Conservation (phyloP, 2,113 vertebrate genomes). For the Strix aluco region DNA sequence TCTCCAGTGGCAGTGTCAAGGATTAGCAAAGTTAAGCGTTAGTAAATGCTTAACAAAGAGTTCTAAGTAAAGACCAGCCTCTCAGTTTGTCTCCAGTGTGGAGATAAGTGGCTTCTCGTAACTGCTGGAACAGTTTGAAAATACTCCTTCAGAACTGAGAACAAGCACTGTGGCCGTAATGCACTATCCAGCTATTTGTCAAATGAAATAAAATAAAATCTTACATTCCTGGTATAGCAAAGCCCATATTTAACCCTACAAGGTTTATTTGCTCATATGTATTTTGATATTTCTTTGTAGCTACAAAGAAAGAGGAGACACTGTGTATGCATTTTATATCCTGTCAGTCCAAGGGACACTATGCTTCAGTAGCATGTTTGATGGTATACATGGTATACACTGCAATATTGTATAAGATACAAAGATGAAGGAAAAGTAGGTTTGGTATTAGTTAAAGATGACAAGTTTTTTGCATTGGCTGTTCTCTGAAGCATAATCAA, state of each 20-base stretch:
- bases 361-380: background rate
- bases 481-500: background rate
- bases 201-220: background rate
- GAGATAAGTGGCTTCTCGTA: constrained; percentile 29
- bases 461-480: background rate
- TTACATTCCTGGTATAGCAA: background rate
- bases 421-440: background rate
- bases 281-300: background rate
- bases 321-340: background rate
- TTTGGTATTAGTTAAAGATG: background rate
- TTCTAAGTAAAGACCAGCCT: constrained; percentile 16
- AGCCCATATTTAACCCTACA: background rate
- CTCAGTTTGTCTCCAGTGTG: background rate
- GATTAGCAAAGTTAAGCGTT: constrained; percentile 4
- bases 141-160: background rate
- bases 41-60: constrained; percentile 29
- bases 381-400: background rate
- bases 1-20: background rate
- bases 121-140: constrained; percentile 12
- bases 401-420: background rate
- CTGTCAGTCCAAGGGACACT: background rate
- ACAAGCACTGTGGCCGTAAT: background rate
- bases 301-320: background rate
- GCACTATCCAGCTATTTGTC: background rate
- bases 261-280: background rate